Evolutionary conservation across 2,888 invertebrate species (phyloP), one percentile per base, ranked within the genome.

Genomic region (Hyposoter didymator): DNA sequence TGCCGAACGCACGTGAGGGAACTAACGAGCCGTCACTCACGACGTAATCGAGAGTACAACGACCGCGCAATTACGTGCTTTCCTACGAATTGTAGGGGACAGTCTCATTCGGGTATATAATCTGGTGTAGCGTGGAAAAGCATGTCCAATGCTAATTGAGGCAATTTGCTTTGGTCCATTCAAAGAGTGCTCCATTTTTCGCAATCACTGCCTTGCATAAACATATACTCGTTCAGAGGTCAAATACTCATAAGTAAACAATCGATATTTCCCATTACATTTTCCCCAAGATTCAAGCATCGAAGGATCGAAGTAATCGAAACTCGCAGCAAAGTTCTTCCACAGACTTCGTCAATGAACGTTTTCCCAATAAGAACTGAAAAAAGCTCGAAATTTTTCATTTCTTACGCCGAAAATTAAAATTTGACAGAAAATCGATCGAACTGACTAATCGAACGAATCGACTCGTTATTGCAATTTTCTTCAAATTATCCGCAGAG

Each of bases 21-120:
- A 74, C 69, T 82, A 78, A 82, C 81, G 81, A 81, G 62, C 78
- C 84, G 76, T 84, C 81, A 62, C 67, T 81, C 78, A 66, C 59
- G 59, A 66, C 59, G 59, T 67, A 73, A 78, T 78, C 70, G 72
- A 49, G 66, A 73, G 55, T 73, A 78, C 72, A 78, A 78, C 76
- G 81, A 72, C 59, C 47, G 64, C 52, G 75, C 70, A 64, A 62
- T 59, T 74, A 69, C 74, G 67, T 69, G 62, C 73, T 49, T 32
- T 19, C 32, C 3, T 32, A 32, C 32, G 32, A 32, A 49, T 49
- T 49, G 70, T 43, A 28, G 14, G 19, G 28, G 52, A 62, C n/a
- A 55, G 19, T 39, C 39, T 19, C 64, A 39, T 35, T 64, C 7
- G 64, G 17, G 35, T 17, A 32, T 64, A 64, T 39, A 64, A 64